Evolutionary conservation across 2,888 invertebrate species (phyloP), one percentile per base, ranked within the genome.

Genomic region (Bombylius major): DNA sequence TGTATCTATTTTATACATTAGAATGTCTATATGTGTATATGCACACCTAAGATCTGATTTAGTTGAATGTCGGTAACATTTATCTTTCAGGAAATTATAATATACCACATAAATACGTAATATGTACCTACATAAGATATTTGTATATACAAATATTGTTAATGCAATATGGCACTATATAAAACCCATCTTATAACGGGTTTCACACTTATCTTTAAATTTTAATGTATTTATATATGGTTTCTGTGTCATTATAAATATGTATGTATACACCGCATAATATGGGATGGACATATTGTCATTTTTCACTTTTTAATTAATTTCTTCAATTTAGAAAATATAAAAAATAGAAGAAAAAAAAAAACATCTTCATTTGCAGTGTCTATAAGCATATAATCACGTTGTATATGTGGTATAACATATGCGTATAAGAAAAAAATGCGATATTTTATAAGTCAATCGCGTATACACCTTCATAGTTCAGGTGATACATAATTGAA

Each of bases 141-240:
- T 1, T 36, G 6, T 36, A 36, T 36, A 36, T 9, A 8, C 9
- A 8, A 36, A 36, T 36, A 36, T 36, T 36, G 36, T 36, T 9
- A 45, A 50, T 39, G 23, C 23, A 23, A 23, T 23, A 23, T 23
- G 23, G 23, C 23, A 23, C 23, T 23, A 23, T 23, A 23, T 23
- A 23, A n/a, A n/a, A 42, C 42, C 33, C 34, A 23, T 48, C 6
- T 32, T 44, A 50, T 50, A 55, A 50, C 54, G 54, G 50, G 55
- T 39, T 55, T 55, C 55, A 55, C 55, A 55, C 50, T 55, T 55
- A 45, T 50, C 8, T 39, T 36, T 32, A 45, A 23, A 23, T 23
- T 23, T 23, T 23, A 23, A 23, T 23, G 23, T 23, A 23, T 23
- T 23, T 23, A 23, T 23, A 23, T 13, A 47, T 50, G 55, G 55